phyloP scores from a whole-genome alignment of 2,113 vertebrate species.

The Melanotaenia duboulayi region DNA sequence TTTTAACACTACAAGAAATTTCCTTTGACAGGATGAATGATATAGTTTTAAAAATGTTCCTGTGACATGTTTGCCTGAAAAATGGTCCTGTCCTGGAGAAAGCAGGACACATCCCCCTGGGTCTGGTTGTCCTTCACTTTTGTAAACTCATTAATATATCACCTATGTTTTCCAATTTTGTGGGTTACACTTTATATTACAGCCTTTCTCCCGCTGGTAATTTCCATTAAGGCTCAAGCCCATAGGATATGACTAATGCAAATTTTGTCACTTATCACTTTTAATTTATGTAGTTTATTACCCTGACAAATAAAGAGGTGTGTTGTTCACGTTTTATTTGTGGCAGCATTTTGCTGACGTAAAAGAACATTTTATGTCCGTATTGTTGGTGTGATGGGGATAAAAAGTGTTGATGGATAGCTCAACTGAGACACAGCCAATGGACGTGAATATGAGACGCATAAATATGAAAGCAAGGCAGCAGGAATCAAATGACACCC shows the following conservation, averaged over 20 bases:
- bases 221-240: constrained; percentile 59
- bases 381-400: constrained; percentile 91
- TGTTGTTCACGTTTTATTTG: constrained; percentile 94
- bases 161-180: constrained; percentile 59
- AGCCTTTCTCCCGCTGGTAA: constrained; percentile 55
- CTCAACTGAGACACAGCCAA: constrained; percentile 92
- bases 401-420: constrained; percentile 98
- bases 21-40: constrained; percentile 49
- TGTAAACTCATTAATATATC: constrained; percentile 69
- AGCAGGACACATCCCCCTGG: constrained; percentile 44
- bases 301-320: constrained; percentile 93
- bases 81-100: constrained; percentile 35
- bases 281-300: constrained; percentile 95
- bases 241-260: constrained; percentile 86
- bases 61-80: constrained; percentile 57
- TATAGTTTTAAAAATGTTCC: constrained; percentile 46
- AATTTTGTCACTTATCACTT: constrained; percentile 93
- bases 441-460: constrained; percentile 96
- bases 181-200: constrained; percentile 46
- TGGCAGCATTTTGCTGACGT: constrained; percentile 91
- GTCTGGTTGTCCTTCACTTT: constrained; percentile 68
- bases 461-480: constrained; percentile 96
- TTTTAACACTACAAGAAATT: constrained; percentile 39
- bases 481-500: constrained; percentile 89
- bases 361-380: constrained; percentile 95